Percentiles rank a stretch among this genome's conserved stretches.
These are phyloP conservation scores for Acanthoscelides obtectus DNA, from an alignment of 2,888 invertebrate species.

Conservation along the genomic window DNA sequence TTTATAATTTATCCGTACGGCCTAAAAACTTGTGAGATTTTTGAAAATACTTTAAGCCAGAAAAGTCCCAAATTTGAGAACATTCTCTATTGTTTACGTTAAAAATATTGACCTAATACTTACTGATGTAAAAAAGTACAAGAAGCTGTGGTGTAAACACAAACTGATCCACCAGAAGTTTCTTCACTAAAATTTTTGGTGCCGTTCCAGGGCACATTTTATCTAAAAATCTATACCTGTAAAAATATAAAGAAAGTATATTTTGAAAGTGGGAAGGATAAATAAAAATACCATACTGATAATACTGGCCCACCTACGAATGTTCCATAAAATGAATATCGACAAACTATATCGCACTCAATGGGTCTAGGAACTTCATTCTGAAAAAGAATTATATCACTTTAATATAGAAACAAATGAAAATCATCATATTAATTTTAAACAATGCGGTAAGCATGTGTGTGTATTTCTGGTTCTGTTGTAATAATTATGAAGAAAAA, in stretches of 20 bases:
- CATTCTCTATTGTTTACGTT: not conserved
- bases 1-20: not conserved
- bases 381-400: constrained; percentile 33
- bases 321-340: constrained; percentile 60
- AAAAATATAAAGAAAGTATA: constrained; percentile 20
- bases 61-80: not conserved
- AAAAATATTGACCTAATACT: constrained; percentile 29
- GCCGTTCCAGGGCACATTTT: constrained; percentile 62
- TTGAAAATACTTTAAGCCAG: too few relatives aligned
- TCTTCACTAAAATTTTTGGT: constrained; percentile 58
- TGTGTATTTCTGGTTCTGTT: too few relatives aligned
- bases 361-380: constrained; percentile 41
- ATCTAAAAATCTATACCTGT: constrained; percentile 78
- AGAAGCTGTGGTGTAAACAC: constrained; percentile 69
- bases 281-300: constrained; percentile 52
- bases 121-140: constrained; percentile 67
- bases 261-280: not conserved
- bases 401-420: too few relatives aligned
- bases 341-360: constrained; percentile 52
- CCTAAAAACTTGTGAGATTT: not conserved
- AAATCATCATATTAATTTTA: too few relatives aligned
- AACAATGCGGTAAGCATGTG: too few relatives aligned
- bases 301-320: constrained; percentile 57
- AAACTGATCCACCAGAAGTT: constrained; percentile 72
- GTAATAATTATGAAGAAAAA: too few relatives aligned